These are phyloP conservation scores for Oreochromis mossambicus DNA, from an alignment of 2,797 vertebrate species.

Conservation along the genomic window DNA sequence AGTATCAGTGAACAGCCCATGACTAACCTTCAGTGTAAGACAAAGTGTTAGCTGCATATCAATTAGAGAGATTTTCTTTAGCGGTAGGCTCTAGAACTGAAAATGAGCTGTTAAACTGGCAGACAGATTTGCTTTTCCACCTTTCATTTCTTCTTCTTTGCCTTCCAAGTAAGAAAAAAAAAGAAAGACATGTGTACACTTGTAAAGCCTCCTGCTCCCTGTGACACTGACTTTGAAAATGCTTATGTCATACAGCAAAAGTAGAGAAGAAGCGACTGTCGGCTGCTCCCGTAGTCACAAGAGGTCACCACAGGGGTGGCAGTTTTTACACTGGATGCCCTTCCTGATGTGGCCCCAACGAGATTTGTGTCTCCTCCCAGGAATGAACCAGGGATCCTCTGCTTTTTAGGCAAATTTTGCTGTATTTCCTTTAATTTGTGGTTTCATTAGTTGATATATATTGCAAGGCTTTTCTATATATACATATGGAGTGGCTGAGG, in stretches of 20 bases:
- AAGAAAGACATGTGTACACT: neutral
- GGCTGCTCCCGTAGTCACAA: neutral
- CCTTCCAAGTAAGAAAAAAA: neutral
- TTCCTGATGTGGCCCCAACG: neutral
- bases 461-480: neutral
- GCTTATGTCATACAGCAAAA: neutral
- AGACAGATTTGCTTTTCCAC: neutral
- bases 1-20: conserved; percentile 16
- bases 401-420: neutral
- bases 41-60: conserved; percentile 27
- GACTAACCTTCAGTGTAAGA: conserved; percentile 22
- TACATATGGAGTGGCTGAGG: too few species aligned
- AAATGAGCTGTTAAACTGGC: conserved; percentile 9
- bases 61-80: conserved; percentile 19
- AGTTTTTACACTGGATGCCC: neutral
- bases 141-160: neutral
- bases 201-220: neutral
- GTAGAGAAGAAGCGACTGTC: neutral
- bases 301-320: neutral
- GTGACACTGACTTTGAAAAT: conserved; percentile 14
- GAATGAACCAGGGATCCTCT: neutral
- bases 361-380: neutral
- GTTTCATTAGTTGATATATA: neutral
- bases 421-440: neutral
- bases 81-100: neutral